Evolutionary conservation across 2,113 vertebrate genomes (phyloP).

Genomic region (Craseonycteris thonglongyai): DNA sequence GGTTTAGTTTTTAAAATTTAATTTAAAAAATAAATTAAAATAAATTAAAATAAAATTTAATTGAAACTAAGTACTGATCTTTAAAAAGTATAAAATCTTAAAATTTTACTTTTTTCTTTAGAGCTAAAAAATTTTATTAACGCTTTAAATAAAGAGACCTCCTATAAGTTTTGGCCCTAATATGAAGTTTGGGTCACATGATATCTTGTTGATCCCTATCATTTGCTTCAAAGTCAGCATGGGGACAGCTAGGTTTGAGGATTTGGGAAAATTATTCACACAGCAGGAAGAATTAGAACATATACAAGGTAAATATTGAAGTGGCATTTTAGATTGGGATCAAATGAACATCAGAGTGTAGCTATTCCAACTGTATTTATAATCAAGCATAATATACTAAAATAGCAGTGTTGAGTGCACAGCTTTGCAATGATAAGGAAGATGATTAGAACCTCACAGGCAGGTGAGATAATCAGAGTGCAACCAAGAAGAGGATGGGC

Average conservation of each 20-base stretch:
- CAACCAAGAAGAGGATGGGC: not conserved
- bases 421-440: not conserved
- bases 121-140: not conserved
- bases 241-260: not conserved
- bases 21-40: not conserved
- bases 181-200: not conserved
- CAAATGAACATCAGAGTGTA: not conserved
- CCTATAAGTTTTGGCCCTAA: not conserved
- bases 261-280: not conserved
- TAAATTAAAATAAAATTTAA: not conserved
- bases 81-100: not conserved
- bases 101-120: not conserved
- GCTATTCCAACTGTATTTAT: not conserved
- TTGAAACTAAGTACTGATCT: not conserved
- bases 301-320: not conserved
- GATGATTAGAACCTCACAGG: not conserved
- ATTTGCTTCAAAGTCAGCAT: not conserved
- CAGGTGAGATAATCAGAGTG: not conserved
- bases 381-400: conserved; percentile 20
- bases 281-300: not conserved
- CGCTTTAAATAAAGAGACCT: not conserved
- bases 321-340: not conserved
- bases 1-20: not conserved
- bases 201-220: not conserved
- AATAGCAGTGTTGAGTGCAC: not conserved